Evolutionary conservation across 2,888 invertebrate species (phyloP), one percentile per base, ranked within the genome.

Genomic region (Meganola albula): DNA sequence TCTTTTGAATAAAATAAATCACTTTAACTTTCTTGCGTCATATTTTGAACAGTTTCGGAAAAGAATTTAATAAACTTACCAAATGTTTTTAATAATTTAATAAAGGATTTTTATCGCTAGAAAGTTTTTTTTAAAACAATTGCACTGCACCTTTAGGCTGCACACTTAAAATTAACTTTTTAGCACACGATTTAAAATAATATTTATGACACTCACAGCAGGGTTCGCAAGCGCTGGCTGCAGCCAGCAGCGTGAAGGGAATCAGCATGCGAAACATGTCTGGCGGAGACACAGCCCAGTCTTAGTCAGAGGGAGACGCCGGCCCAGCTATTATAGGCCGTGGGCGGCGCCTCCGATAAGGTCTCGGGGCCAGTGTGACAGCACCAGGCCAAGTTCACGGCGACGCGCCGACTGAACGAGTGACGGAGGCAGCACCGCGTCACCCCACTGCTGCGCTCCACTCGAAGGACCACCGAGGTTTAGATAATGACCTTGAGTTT

Each of bases 261-360:
- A 68, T 74, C 72, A 82, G 63, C 61, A 73, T 61, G 65, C 77
- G 78, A 59, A 83, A 77, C 84, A 84, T 84, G 76, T 77, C 80
- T 74, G 77, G 53, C 76, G 80, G 67, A 66, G 77, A 70, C 69
- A 65, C 71, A 67, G 64, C 58, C 66, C 58, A 64, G 55, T 82
- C 74, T 82, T 79, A 79, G 76, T 69, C 68, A 65, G 64, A 63
- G 68, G 78, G 79, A 78, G 79, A 71, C 78, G 80, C 77, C 78
- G 71, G 69, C 80, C 74, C 77, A 69, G 74, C 82, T 85, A 84
- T 84, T 85, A 85, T 85, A 85, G 79, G 79, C 78, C 75, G 82
- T 71, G 74, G 74, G 76, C 82, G 78, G 78, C 79, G 82, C 73
- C 75, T 74, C 78, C 65, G 78, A 77, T 77, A 78, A 77, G 70